Base-by-base conservation (phyloP, 2,797 vertebrate species). In the Onychomys torridus region DNA sequence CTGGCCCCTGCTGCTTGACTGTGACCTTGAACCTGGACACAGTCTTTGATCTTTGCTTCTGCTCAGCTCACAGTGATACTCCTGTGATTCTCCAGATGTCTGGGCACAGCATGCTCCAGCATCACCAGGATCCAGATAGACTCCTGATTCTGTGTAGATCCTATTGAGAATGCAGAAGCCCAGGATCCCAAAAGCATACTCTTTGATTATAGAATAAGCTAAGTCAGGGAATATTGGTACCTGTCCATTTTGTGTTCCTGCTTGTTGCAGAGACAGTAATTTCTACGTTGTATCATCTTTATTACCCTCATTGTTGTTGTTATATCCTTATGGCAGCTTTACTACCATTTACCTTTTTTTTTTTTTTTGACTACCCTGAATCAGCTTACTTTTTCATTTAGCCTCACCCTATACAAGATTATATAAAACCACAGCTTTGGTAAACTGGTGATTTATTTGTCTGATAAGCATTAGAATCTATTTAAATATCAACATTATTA, bases 41-140 rank as follows among this genome's bases (percentile, higher is more conserved):
- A 76, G 85, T 40, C 43, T 91, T 65, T 76, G 61, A 90, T 55
- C 91, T 46, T 65, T 76, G 40, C 95, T 95, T 61, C 95, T 83
- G 27, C 79, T 94, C 40, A 23, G 92, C 94, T 97, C 84, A 77
- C 46, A 11, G 91, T 91, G 83, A 63, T 61, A 59, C 89, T 85
- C 78, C 67, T 96, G 0, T 59, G 67, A 89, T 89, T 40, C 78
- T 34, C 37, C 63, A 91, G 78, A 61, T 91, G 84, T 16, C 57
- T 83, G 77, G 71, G 91, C 59, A 12, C 59, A 17, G n/a, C 67
- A 29, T 67, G 32, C 77, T 29, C 73, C 7, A 6, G 40, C 65
- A 57, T 79, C 46, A 49, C 23, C 71, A 57, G 37, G 19, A 61
- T 94, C 67, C 57, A 40, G 4, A 71, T 86, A 52, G 81, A 73